Evolutionary conservation across 2,888 invertebrate species (phyloP), one percentile per base, ranked within the genome.

Genomic region (Argyresthia goedartella): DNA sequence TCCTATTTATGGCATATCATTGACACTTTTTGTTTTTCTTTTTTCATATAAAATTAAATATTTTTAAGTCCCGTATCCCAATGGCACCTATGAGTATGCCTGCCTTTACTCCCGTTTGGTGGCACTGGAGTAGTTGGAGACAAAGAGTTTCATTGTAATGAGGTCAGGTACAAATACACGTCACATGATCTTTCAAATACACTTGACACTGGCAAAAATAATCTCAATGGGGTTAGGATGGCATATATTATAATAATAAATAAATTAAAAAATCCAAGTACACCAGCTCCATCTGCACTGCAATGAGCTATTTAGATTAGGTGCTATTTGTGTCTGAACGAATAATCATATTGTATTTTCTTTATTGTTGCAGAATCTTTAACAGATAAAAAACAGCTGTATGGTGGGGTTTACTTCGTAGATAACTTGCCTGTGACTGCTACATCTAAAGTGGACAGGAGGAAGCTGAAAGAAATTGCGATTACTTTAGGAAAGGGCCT

Each of bases 391-490:
- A 57, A 57, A 39, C 53, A 52, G n/a, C 49, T 57, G 14, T 46
- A 52, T 33, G 57, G 55, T 14, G 57, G 57, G 2, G 57, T 57
- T 7, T 50, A 53, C 2, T 57, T 57, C 49, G 9, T 57, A 47
- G 56, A 57, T 3, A 14, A n/a, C 8, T 41, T 57, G 46, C 57
- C 57, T 6, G 14, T 53, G 14, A 57, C 56, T 7, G 15, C 48
- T 35, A 49, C 53, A 4, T 53, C 52, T 14, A 55, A 57, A 52
- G 33, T 53, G 11, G 51, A 55, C 34, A 49, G 55, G 14, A 50
- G 42, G 33, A 16, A 42, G 13, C 16, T 50, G 1, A 50, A 50
- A 25, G 14, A 25, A 11, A 13, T 50, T 15, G 50, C 14, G 1
- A 8, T 8, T 7, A 16, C 47, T 47, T 33, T 44, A 11, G 9